A percentile compares a stretch with the other conserved stretches of the same genome.
Evolutionary conservation across 1,140 invertebrate species (phyloP).

Genomic region (Drosophila funebris): DNA sequence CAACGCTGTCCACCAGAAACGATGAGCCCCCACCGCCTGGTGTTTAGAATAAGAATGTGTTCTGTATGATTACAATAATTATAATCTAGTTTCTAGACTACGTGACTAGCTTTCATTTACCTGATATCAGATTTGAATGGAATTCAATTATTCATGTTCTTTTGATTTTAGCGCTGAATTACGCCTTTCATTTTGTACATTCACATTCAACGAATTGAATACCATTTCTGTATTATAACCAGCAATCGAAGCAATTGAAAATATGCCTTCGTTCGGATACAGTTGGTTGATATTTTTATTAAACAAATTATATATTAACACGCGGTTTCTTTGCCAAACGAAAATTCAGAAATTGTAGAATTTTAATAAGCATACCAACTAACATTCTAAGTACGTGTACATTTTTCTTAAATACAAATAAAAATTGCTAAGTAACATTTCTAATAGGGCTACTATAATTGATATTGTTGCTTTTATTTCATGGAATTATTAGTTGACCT

Average conservation of each 20-base stretch:
- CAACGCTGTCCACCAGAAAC: conserved; percentile 36
- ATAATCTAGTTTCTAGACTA: conserved; percentile 33
- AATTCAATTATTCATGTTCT: conserved; percentile 51
- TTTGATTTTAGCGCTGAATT: conserved; percentile 13
- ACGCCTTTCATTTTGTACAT: conserved; percentile 52
- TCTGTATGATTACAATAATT: conserved; percentile 28
- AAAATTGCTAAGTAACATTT: conserved; percentile 57
- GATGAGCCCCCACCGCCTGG: conserved; percentile 61
- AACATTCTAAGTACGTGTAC: conserved; percentile 54
- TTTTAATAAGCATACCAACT: conserved; percentile 41
- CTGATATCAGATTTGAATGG: conserved; percentile 56
- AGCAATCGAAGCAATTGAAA: conserved; percentile 51
- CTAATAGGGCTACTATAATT: conserved; percentile 58
- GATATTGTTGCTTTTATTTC: conserved; percentile 19
- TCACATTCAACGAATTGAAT: conserved; percentile 57
- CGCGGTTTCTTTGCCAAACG: conserved; percentile 15
- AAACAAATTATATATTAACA: conserved; percentile 26
- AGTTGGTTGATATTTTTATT: conserved; percentile 40
- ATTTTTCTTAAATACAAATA: conserved; percentile 69
- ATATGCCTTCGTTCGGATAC: conserved; percentile 18
- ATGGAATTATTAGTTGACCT: conserved; percentile 45
- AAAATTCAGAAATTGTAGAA: conserved; percentile 31
- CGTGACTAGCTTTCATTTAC: conserved; percentile 41
- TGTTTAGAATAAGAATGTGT: conserved; percentile 37
- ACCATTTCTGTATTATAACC: conserved; percentile 74